Percentiles rank a stretch among this genome's conserved stretches.
These are phyloP conservation scores for Blastobasis adustella DNA, from an alignment of 2,888 invertebrate species.

Conservation along the genomic window DNA sequence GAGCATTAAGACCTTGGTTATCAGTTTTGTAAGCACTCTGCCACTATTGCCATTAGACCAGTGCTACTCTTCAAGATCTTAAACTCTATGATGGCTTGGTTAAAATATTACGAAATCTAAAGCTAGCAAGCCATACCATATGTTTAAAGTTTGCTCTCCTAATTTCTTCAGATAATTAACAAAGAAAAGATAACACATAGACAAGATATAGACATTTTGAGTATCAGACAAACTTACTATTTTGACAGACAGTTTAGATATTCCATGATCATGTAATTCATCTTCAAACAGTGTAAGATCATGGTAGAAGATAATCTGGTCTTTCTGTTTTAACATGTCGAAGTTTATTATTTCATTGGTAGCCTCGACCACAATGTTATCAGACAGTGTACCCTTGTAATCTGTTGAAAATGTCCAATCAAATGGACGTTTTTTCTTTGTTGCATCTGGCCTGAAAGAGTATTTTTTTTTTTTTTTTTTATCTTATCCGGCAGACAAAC, in stretches of 20 bases:
- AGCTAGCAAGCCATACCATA: no score
- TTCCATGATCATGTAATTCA: slow-evolving; percentile 98
- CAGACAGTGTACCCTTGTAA: slow-evolving; percentile 87
- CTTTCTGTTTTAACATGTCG: slow-evolving; percentile 89
- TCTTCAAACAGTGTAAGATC: slow-evolving; percentile 97
- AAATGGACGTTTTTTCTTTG: slow-evolving; percentile 89
- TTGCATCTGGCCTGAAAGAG: slow-evolving; percentile 79
- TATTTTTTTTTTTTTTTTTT: no score
- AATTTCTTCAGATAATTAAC: not conserved
- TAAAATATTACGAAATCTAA: no score
- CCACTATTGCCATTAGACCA: no score
- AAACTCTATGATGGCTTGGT: no score
- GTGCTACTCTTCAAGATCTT: no score
- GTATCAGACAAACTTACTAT: slow-evolving; percentile 79
- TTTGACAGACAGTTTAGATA: slow-evolving; percentile 92
- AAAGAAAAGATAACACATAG: not conserved
- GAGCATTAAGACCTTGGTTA: no score
- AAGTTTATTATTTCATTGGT: slow-evolving; percentile 88
- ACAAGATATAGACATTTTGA: not conserved
- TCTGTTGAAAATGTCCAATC: slow-evolving; percentile 98
- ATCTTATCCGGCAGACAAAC: no score
- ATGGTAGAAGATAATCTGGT: slow-evolving; percentile 95
- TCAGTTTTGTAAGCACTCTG: no score
- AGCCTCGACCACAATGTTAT: slow-evolving; percentile 72
- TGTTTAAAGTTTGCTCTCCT: not conserved